Evolutionary conservation across 2,113 vertebrate species (phyloP).

Genomic region (Odontophorus gujanensis): DNA sequence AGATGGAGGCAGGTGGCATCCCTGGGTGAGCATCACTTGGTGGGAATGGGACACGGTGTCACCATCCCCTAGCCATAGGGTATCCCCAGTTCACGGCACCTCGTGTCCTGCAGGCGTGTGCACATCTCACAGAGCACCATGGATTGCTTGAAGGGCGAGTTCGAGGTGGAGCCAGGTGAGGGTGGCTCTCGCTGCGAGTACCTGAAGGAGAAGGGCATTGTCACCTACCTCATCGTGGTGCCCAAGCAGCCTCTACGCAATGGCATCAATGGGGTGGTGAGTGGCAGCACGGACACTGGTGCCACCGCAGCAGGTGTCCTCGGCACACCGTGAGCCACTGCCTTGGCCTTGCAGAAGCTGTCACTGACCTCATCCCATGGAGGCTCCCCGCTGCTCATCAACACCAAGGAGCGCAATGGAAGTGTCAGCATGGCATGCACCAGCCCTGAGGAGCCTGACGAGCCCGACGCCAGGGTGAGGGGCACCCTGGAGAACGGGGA

Average conservation of each 20-base stretch:
- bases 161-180: slow-evolving; percentile 90
- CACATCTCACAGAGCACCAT: slow-evolving; percentile 95
- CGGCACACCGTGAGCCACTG: not conserved
- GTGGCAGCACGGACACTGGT: not conserved
- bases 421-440: slow-evolving; percentile 74
- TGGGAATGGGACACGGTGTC: accelerated
- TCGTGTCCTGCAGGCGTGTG: slow-evolving; percentile 81
- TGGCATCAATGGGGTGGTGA: slow-evolving; percentile 88
- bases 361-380: slow-evolving; percentile 87
- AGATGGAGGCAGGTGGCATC: slow-evolving; percentile 95
- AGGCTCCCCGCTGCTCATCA: slow-evolving; percentile 85
- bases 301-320: not conserved
- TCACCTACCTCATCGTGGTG: slow-evolving; percentile 89
- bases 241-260: slow-evolving; percentile 85
- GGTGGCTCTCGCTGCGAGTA: slow-evolving; percentile 92
- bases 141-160: slow-evolving; percentile 92
- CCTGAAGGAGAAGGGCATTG: slow-evolving; percentile 89
- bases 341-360: slow-evolving; percentile 77
- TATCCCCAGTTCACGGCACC: not conserved
- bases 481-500: not conserved
- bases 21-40: slow-evolving; percentile 82
- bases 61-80: not conserved
- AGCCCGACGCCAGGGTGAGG: slow-evolving; percentile 82
- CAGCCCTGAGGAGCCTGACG: slow-evolving; percentile 73
- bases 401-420: slow-evolving; percentile 84